These are phyloP conservation scores for Drosophila differens DNA, from an alignment of 2,888 invertebrate genomes.

Conservation along the genomic window DNA sequence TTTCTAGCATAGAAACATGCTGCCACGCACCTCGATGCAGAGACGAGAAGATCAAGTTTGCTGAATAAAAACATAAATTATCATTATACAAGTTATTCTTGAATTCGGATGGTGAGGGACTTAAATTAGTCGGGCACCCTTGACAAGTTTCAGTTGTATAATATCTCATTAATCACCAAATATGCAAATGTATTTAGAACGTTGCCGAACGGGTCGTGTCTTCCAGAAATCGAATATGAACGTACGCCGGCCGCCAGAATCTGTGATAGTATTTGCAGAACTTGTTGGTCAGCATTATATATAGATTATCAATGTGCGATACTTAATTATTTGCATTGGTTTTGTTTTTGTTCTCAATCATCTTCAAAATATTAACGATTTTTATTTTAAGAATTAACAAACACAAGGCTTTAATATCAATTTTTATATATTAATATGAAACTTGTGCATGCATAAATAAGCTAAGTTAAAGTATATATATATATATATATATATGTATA, in stretches of 20 bases:
- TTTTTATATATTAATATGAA: not conserved
- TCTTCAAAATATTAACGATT: not conserved
- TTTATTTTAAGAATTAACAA: not conserved
- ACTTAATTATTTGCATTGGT: not conserved
- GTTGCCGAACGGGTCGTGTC: constrained; percentile 30
- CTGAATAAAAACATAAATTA: not conserved
- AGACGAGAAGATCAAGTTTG: not conserved
- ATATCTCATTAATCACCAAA: constrained; percentile 45
- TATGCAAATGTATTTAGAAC: constrained; percentile 53
- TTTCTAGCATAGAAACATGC: not conserved
- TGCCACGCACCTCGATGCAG: not conserved
- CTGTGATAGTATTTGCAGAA: not conserved
- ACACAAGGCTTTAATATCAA: not conserved
- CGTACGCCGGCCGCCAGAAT: not conserved
- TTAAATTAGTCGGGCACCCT: constrained; percentile 26
- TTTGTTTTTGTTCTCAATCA: not conserved
- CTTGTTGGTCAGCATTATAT: constrained; percentile 24
- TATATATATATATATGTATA: not conserved
- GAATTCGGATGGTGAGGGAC: constrained; percentile 21
- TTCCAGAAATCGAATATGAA: constrained; percentile 25
- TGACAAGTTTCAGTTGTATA: constrained; percentile 16
- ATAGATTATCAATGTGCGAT: constrained; percentile 1
- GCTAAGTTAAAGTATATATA: not conserved
- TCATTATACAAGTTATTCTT: constrained; percentile 48
- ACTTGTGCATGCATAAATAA: not conserved